Conservation (phyloP, 1,140 invertebrate genomes). For the Diachasma alloeum region DNA sequence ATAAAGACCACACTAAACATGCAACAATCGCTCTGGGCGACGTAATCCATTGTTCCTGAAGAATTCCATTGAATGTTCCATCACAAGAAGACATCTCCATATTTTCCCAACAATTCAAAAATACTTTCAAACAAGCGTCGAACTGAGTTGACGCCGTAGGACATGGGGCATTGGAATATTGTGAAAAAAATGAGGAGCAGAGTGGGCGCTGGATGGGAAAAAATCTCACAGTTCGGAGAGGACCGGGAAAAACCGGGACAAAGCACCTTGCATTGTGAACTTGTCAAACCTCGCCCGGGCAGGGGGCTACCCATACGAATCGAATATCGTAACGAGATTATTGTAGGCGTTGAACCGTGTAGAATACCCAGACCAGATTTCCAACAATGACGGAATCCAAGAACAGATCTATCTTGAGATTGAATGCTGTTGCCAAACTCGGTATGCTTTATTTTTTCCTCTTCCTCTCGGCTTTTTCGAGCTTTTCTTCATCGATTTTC, state of each 20-base stretch:
- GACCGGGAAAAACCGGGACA: conserved; percentile 32
- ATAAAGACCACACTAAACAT: conserved; percentile 4
- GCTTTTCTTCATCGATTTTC: neutral
- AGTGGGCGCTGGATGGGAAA: neutral
- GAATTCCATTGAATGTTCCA: conserved; percentile 14
- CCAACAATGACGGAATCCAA: conserved; percentile 36
- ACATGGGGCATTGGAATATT: neutral
- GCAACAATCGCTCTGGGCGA: conserved; percentile 1
- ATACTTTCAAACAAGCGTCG: conserved; percentile 46
- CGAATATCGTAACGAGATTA: conserved; percentile 58
- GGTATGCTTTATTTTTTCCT: conserved; percentile 16
- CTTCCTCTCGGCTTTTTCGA: neutral
- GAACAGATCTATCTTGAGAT: conserved; percentile 24
- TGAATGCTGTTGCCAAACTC: conserved; percentile 39
- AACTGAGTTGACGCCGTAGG: conserved; percentile 8
- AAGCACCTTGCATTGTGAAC: conserved; percentile 58
- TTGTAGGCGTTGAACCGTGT: conserved; percentile 56
- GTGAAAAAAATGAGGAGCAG: neutral
- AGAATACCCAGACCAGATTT: conserved; percentile 38
- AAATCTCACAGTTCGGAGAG: neutral
- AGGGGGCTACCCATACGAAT: neutral
- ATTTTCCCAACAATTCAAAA: conserved; percentile 51
- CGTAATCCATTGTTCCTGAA: neutral
- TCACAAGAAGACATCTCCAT: conserved; percentile 44
- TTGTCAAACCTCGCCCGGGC: conserved; percentile 42